A percentile compares a stretch with the other conserved stretches of the same genome.
phyloP scores from a whole-genome alignment of 2,797 vertebrate species.

The Holocentrus rufus region DNA sequence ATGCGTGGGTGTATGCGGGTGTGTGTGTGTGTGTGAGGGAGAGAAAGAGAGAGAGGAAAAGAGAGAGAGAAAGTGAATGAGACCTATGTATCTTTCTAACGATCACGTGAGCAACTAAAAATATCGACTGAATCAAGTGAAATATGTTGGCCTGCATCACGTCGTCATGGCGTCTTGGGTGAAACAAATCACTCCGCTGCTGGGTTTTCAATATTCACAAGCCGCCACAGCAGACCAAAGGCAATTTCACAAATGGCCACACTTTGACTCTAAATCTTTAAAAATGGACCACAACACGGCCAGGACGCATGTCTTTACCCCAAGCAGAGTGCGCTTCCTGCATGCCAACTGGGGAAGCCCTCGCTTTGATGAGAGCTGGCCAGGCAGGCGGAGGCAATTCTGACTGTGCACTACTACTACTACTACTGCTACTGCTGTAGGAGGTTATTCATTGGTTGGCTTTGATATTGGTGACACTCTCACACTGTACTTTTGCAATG shows the following conservation, averaged over 20 bases:
- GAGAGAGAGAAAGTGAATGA: constrained; percentile 9
- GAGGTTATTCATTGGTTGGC: background rate
- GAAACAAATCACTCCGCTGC: constrained; percentile 66
- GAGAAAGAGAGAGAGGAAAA: too few species aligned
- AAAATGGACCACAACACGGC: constrained; percentile 50
- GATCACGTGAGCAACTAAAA: constrained; percentile 35
- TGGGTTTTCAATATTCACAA: constrained; percentile 71
- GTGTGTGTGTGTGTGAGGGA: constrained; percentile 8
- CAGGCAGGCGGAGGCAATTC: constrained; percentile 1
- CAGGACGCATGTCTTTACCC: constrained; percentile 45
- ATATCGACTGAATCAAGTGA: constrained; percentile 32
- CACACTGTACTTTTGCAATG: too few species aligned
- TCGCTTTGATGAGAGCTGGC: constrained; percentile 10
- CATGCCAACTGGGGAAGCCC: constrained; percentile 29
- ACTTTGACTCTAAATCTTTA: constrained; percentile 71
- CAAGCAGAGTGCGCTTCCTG: constrained; percentile 17
- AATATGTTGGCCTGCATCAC: constrained; percentile 21
- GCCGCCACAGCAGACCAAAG: constrained; percentile 50
- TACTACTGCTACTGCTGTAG: background rate
- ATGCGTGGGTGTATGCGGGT: constrained; percentile 6
- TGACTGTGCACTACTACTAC: background rate
- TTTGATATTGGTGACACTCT: too few species aligned
- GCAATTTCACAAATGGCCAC: constrained; percentile 80
- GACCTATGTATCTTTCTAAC: constrained; percentile 1
- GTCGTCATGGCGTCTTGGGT: constrained; percentile 26